Base-by-base conservation (phyloP, 2,888 invertebrate genomes). In the Cosmia trapezina region DNA sequence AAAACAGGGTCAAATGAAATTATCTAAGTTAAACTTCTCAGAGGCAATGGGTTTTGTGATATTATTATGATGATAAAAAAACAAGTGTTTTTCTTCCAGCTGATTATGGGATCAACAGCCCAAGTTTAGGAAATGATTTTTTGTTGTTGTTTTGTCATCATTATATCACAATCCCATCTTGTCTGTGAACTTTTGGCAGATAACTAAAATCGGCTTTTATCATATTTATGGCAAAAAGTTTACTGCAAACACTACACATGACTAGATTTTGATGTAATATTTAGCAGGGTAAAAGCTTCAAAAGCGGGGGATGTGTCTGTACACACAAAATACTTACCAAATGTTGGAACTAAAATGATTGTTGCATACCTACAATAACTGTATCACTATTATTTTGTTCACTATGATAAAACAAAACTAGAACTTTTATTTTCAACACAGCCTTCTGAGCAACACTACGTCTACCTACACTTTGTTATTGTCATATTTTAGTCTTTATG, bases 321-420 rank as follows among this genome's bases (percentile, higher is more conserved):
- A 68, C 70, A 73, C 83, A 84, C 79, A 76, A 77, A 75, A 68
- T 78, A 86, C 86, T 86, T 84, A 86, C 86, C 86, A 80, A 74
- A 62, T 72, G 60, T 63, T 73, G 66, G 49, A 67, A 56, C 59
- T 37, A 56, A 54, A 62, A 49, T 45, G 33, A 60, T 51, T 64
- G 63, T 67, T 65, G 61, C 51, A 49, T 67, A 61, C 66, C 74
- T 81, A n/a, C n/a, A n/a, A n/a, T n/a, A 84, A 74, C 56, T 76
- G 53, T 54, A 77, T 77, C 84, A 86, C 86, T 74, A 82, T 76
- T 77, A 60, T 62, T 64, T 61, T 69, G 43, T 67, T 72, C 86
- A 85, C 85, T 53, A 75, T 74, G 59, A 64, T 61, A 28, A 37
- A 66, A 57, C 33, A 12, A 64, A 73, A 73, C 64, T 71, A 37